phyloP scores from a whole-genome alignment of 2,113 vertebrate genomes.

The Rattus rattus region DNA sequence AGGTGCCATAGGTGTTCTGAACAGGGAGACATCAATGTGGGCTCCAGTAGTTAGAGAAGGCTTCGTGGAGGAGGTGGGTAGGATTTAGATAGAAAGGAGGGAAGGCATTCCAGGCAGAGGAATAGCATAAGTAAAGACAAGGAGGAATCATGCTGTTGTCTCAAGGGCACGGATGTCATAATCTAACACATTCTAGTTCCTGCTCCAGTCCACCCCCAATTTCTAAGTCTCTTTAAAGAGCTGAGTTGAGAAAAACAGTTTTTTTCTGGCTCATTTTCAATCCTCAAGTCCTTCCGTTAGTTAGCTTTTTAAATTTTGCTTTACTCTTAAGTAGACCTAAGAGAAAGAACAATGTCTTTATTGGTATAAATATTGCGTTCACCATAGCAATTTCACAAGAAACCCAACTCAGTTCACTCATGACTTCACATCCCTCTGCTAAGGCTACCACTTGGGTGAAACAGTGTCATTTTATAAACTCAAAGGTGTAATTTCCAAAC shows the following conservation, averaged over 20 bases:
- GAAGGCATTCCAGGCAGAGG: constrained; percentile 84
- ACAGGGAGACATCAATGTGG: constrained; percentile 84
- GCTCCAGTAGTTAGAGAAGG: constrained; percentile 81
- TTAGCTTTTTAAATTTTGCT: constrained; percentile 61
- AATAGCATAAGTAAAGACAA: constrained; percentile 84
- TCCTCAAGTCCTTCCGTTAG: constrained; percentile 67
- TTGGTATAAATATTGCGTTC: constrained; percentile 63
- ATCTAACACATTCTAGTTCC: constrained; percentile 81
- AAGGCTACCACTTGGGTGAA: constrained; percentile 30
- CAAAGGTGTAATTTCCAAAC: constrained; percentile 46
- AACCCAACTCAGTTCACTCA: constrained; percentile 68
- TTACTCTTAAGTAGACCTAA: constrained; percentile 63
- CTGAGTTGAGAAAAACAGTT: constrained; percentile 68
- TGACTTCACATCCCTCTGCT: constrained; percentile 41
- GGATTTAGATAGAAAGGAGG: constrained; percentile 84
- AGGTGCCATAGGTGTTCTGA: constrained; percentile 83
- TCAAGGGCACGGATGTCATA: constrained; percentile 81
- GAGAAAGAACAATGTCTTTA: constrained; percentile 63
- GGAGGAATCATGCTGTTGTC: constrained; percentile 83
- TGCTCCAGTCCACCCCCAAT: constrained; percentile 82
- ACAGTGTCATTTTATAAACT: constrained; percentile 53
- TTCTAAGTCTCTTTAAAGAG: constrained; percentile 78
- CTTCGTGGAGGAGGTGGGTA: constrained; percentile 83
- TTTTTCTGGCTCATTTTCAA: constrained; percentile 71
- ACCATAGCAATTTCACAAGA: constrained; percentile 80